A percentile compares a stretch with the other conserved stretches of the same genome.
These are phyloP conservation scores for Melanotaenia maccullochi DNA, from an alignment of 2,797 vertebrate species.

Conservation along the genomic window DNA sequence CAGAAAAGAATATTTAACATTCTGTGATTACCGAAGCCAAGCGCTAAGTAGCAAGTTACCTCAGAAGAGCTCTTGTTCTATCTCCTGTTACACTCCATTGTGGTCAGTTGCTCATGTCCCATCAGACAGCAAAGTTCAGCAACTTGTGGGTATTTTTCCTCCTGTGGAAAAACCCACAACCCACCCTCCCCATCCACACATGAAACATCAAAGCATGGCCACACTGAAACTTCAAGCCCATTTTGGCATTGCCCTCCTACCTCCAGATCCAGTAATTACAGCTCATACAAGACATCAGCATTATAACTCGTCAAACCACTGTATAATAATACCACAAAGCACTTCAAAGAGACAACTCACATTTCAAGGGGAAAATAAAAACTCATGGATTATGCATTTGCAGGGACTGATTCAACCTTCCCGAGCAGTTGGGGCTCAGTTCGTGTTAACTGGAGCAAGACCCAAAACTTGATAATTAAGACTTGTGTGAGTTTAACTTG, in stretches of 20 bases:
- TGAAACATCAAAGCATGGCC: conserved; percentile 79
- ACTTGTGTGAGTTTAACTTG: conserved; percentile 48
- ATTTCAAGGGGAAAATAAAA: conserved; percentile 80
- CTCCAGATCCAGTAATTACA: conserved; percentile 84
- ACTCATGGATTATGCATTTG: conserved; percentile 78
- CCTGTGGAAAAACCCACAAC: conserved; percentile 53
- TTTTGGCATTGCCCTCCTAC: conserved; percentile 78
- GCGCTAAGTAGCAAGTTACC: conserved; percentile 52
- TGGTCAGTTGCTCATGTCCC: conserved; percentile 57
- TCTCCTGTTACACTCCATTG: conserved; percentile 72
- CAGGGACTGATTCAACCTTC: conserved; percentile 64
- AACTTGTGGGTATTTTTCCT: conserved; percentile 58
- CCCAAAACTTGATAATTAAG: conserved; percentile 53
- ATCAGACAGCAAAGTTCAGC: conserved; percentile 57
- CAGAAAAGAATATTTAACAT: conserved; percentile 51
- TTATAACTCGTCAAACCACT: conserved; percentile 80
- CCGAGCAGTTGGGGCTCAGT: conserved; percentile 49
- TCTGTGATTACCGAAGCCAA: conserved; percentile 55
- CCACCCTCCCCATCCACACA: conserved; percentile 12
- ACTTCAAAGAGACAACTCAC: conserved; percentile 79
- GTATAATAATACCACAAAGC: conserved; percentile 80
- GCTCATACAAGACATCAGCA: conserved; percentile 81
- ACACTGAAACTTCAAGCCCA: conserved; percentile 76
- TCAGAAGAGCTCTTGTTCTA: conserved; percentile 60
- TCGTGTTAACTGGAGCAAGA: conserved; percentile 46